Conservation (phyloP, 1,140 invertebrate species). For the Tetraneura akinire region DNA sequence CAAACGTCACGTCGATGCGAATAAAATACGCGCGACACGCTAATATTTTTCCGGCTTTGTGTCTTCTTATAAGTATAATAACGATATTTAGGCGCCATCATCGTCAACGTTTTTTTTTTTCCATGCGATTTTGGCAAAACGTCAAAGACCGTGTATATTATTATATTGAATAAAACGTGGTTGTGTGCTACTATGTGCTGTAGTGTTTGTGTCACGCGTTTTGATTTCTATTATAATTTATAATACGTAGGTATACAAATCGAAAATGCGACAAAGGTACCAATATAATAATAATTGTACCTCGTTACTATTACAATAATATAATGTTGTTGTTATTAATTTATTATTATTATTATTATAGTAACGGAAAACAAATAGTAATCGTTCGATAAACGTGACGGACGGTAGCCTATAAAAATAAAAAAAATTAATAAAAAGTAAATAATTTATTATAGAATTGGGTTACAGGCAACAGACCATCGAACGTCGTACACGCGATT, state of each 20-base stretch:
- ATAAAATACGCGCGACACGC: neutral
- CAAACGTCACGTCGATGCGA: neutral
- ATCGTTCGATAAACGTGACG: neutral
- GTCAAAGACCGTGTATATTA: neutral
- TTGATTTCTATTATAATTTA: neutral
- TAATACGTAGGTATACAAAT: neutral
- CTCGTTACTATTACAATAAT: neutral
- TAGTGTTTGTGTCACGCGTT: too few species aligned
- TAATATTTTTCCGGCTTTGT: neutral
- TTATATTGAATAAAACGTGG: too few species aligned
- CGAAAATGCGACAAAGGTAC: neutral
- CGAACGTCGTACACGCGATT: neutral
- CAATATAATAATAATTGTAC: too few species aligned
- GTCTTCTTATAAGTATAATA: neutral
- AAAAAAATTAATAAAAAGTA: neutral
- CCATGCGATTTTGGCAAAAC: neutral
- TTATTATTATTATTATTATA: constrained; percentile 1
- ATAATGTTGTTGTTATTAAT: too few species aligned
- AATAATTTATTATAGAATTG: neutral
- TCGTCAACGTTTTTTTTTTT: neutral
- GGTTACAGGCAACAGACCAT: too few species aligned
- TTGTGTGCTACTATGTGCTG: too few species aligned
- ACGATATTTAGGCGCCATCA: neutral
- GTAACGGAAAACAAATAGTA: constrained; percentile 1
- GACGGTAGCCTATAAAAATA: neutral